A percentile compares a stretch with the other conserved stretches of the same genome.
Evolutionary conservation across 2,113 vertebrate species (phyloP).

Genomic region (Nycticryphes semicollaris): DNA sequence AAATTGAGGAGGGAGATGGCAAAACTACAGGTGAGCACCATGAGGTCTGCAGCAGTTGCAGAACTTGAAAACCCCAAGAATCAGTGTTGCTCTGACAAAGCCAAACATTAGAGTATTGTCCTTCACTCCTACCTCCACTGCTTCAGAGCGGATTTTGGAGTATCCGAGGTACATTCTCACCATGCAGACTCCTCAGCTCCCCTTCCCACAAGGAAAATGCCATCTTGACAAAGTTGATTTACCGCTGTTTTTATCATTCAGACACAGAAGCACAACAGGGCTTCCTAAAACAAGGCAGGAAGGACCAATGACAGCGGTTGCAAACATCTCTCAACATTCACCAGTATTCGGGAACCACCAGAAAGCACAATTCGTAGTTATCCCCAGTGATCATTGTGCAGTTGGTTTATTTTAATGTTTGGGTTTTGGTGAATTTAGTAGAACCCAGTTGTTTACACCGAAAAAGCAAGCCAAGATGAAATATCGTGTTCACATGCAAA

Average conservation of each 20-base stretch:
- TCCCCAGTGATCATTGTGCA: background rate
- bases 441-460: constrained; percentile 12
- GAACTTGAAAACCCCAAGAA: background rate
- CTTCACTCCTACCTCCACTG: background rate
- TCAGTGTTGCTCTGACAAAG: background rate
- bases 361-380: background rate
- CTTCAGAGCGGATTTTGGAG: background rate
- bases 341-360: background rate
- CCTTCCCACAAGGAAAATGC: background rate
- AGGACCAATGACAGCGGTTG: background rate
- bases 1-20: background rate
- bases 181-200: background rate
- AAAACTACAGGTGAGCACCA: background rate
- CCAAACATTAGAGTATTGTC: background rate
- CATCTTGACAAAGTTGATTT: background rate
- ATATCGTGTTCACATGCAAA: background rate
- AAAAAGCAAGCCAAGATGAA: background rate
- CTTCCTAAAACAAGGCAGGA: background rate
- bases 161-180: background rate
- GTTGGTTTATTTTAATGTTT: constrained; percentile 13
- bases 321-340: background rate
- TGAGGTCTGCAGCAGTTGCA: background rate
- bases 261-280: background rate
- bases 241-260: background rate
- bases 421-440: background rate